phyloP scores from a whole-genome alignment of 2,113 vertebrate genomes.

The Trogon melanurus region DNA sequence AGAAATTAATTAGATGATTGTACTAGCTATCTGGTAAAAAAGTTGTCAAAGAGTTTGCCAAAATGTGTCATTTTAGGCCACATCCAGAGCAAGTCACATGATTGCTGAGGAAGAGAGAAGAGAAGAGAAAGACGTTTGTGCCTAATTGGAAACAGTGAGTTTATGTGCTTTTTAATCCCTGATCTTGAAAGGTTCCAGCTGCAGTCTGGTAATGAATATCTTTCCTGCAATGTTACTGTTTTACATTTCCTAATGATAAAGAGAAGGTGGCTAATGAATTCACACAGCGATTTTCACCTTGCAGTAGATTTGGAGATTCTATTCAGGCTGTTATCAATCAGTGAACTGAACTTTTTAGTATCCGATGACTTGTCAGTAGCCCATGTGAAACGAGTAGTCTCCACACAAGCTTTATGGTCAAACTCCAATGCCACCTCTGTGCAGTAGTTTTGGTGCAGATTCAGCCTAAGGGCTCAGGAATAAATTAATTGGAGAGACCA shows the following conservation, averaged over 20 bases:
- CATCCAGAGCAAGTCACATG: background rate
- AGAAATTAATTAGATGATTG: background rate
- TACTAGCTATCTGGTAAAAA: background rate
- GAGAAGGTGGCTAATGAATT: background rate
- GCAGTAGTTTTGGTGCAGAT: background rate
- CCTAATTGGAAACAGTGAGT: background rate
- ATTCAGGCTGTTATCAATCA: background rate
- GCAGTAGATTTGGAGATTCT: background rate
- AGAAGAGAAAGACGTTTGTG: background rate
- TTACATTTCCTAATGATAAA: conserved; percentile 5
- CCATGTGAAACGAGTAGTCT: background rate
- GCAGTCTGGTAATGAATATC: background rate
- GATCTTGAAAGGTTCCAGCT: background rate
- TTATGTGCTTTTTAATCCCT: conserved; percentile 10
- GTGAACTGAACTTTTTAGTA: background rate
- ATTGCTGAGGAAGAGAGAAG: background rate
- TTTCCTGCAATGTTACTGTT: background rate
- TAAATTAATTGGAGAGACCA: background rate
- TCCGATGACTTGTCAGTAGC: background rate
- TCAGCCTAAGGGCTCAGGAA: background rate
- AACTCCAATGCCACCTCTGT: background rate
- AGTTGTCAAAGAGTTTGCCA: background rate
- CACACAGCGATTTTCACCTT: background rate
- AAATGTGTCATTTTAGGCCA: background rate
- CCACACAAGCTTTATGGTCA: background rate